phyloP scores from a whole-genome alignment of 2,113 vertebrate species.

The Strix aluco region DNA sequence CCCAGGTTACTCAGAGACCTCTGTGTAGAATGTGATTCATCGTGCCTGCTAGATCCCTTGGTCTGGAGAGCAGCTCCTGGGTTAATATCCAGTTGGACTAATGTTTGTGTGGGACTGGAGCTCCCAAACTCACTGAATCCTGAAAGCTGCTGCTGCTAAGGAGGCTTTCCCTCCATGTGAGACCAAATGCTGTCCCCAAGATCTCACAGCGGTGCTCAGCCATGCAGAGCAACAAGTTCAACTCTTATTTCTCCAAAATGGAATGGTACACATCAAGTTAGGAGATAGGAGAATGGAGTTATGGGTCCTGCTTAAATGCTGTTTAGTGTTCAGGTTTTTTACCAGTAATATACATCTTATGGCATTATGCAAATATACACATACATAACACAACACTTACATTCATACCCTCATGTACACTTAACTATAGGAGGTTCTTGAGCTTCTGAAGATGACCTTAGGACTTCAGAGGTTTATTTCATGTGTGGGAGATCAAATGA shows the following conservation, averaged over 20 bases:
- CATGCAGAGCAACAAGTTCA: not conserved
- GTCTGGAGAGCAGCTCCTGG: not conserved
- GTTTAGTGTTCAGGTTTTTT: not conserved
- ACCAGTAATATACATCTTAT: not conserved
- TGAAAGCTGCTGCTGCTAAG: not conserved
- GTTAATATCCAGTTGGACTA: not conserved
- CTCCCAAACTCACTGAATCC: fast-evolving
- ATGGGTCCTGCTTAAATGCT: not conserved
- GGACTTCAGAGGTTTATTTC: constrained; percentile 14
- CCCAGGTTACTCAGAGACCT: not conserved
- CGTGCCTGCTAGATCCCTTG: not conserved
- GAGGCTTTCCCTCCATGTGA: not conserved
- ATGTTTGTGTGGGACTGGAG: not conserved
- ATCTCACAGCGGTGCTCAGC: not conserved
- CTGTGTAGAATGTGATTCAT: not conserved
- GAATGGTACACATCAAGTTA: not conserved
- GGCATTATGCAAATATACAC: not conserved
- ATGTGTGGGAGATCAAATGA: not conserved
- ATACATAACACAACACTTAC: not conserved
- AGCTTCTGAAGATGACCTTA: not conserved
- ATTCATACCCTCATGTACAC: not conserved
- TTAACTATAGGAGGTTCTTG: not conserved
- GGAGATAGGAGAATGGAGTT: not conserved
- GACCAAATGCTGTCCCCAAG: not conserved
- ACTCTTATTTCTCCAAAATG: not conserved